These are phyloP conservation scores for Pithys albifrons DNA, from an alignment of 2,113 vertebrate species.

Conservation along the genomic window DNA sequence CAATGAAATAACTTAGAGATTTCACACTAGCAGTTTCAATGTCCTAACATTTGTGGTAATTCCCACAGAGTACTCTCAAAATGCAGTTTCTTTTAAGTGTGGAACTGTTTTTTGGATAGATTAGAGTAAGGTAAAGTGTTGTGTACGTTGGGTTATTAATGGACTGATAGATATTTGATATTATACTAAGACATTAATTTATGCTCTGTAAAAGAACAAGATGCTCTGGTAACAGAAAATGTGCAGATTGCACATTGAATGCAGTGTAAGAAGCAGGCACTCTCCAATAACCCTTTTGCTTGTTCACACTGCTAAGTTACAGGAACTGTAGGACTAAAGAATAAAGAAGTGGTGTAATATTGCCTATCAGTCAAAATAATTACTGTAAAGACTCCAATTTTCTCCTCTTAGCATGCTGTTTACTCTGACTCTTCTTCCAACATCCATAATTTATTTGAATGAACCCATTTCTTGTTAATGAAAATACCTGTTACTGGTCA, in stretches of 20 bases:
- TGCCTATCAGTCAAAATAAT: conserved; percentile 13
- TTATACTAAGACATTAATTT: conserved; percentile 31
- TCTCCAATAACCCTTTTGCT: conserved; percentile 31
- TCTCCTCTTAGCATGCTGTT: background rate
- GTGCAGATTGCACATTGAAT: conserved; percentile 3
- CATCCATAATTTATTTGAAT: background rate
- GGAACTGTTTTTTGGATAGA: background rate
- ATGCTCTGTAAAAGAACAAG: conserved; percentile 47
- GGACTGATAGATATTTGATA: background rate
- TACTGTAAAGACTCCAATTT: background rate
- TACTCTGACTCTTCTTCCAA: background rate
- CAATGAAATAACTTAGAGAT: background rate
- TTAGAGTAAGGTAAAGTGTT: background rate
- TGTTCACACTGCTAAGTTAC: background rate
- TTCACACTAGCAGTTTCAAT: background rate
- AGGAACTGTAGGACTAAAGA: background rate
- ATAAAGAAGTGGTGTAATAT: background rate
- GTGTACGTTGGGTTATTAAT: background rate
- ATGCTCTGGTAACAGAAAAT: background rate
- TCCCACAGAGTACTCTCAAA: background rate
- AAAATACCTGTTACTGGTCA: background rate
- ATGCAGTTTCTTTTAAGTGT: background rate
- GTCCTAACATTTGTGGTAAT: conserved; percentile 5
- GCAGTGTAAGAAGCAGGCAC: background rate
- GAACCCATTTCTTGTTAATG: background rate